phyloP scores from a whole-genome alignment of 1,140 invertebrate genomes.

The Lutraria rhynchaena region DNA sequence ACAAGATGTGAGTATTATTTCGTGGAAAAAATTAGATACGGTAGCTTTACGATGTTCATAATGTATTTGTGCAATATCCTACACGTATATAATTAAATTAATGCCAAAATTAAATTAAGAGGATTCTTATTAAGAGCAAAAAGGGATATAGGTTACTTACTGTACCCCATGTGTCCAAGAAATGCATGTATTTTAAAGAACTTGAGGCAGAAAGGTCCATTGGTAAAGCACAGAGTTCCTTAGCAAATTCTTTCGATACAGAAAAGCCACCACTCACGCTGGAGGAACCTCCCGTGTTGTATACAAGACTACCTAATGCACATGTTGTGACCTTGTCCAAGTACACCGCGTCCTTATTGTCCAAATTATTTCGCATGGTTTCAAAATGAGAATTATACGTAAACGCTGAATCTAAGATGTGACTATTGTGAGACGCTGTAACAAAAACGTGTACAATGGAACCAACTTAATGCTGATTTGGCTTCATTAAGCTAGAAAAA shows the following conservation, averaged over 20 bases:
- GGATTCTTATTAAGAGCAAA: too few species aligned
- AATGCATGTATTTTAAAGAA: conserved; percentile 20
- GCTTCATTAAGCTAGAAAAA: too few species aligned
- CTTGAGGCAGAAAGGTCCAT: neutral
- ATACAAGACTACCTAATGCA: conserved; percentile 1
- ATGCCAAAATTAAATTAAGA: too few species aligned
- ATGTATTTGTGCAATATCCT: too few species aligned
- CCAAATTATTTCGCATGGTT: neutral
- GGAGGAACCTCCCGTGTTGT: conserved; percentile 4
- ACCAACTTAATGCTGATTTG: too few species aligned
- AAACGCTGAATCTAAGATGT: conserved; percentile 12
- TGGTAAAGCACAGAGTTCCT: conserved; percentile 26
- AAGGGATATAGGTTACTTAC: neutral
- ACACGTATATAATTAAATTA: too few species aligned
- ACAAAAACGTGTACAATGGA: too few species aligned
- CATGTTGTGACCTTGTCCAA: conserved; percentile 14
- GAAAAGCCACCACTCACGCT: conserved; percentile 2
- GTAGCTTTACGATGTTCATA: too few species aligned
- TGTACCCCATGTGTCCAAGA: conserved; percentile 49
- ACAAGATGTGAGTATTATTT: too few species aligned
- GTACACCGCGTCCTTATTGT: neutral
- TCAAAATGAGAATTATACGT: conserved; percentile 12
- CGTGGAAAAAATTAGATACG: too few species aligned
- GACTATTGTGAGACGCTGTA: conserved; percentile 1
- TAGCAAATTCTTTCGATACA: conserved; percentile 33